Percentiles rank a stretch among this genome's conserved stretches.
Conservation (phyloP, 2,797 vertebrate genomes). For the Picus viridis region DNA sequence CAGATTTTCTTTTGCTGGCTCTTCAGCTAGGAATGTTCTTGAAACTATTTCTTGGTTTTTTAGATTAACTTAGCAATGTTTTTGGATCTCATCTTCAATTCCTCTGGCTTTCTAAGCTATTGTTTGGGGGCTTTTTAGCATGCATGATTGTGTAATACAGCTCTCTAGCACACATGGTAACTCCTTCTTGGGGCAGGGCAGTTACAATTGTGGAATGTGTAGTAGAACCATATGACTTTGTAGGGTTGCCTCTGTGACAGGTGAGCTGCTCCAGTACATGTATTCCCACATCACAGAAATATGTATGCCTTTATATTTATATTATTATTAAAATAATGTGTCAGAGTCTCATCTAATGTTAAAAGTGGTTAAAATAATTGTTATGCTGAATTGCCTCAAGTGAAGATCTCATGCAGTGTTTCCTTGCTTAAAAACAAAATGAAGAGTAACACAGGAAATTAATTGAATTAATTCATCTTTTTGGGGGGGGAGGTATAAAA, state of each 20-base stretch:
- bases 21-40: conserved; percentile 55
- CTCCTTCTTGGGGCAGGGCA: neutral
- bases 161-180: neutral
- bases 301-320: neutral
- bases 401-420: neutral
- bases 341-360: neutral
- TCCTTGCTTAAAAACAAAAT: neutral
- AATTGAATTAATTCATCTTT: rapidly evolving
- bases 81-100: conserved; percentile 46
- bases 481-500: neutral
- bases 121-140: neutral
- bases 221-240: neutral
- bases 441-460: neutral
- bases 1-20: conserved; percentile 36
- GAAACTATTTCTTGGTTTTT: conserved; percentile 60
- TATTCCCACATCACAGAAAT: neutral
- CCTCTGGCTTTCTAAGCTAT: conserved; percentile 28
- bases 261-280: neutral
- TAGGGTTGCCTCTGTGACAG: neutral
- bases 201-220: neutral
- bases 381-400: neutral
- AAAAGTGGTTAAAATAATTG: neutral
- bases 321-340: neutral
- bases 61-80: conserved; percentile 12
- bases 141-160: neutral